Evolutionary conservation across 2,113 vertebrate genomes (phyloP).

Genomic region (Zeus faber): DNA sequence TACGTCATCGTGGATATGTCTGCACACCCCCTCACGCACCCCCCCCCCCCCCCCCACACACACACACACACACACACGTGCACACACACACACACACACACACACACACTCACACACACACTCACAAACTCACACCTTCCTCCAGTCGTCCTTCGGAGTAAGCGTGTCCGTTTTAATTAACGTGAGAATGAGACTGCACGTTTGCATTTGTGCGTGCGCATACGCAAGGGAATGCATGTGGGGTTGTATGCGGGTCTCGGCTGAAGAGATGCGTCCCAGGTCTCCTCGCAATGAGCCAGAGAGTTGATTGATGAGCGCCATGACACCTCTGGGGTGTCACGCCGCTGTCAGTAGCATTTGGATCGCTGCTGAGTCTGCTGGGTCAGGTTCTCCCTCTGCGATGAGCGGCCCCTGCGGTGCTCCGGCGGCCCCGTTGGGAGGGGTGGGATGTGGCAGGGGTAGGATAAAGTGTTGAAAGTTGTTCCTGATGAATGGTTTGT

Average conservation of each 20-base stretch:
- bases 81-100: too few relatives aligned
- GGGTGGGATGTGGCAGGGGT: too few relatives aligned
- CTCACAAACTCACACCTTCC: too few relatives aligned
- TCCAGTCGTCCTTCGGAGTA: too few relatives aligned
- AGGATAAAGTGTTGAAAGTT: conserved; percentile 63
- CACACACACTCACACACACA: too few relatives aligned
- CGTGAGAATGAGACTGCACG: not conserved
- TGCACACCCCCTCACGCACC: too few relatives aligned
- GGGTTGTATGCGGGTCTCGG: conserved; percentile 4
- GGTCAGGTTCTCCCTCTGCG: not conserved
- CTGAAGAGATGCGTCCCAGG: not conserved
- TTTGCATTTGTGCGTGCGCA: not conserved
- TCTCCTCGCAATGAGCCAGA: conserved; percentile 14
- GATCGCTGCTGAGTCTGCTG: not conserved
- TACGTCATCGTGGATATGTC: too few relatives aligned
- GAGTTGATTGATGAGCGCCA: conserved; percentile 37
- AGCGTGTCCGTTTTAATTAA: too few relatives aligned
- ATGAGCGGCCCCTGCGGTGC: too few relatives aligned
- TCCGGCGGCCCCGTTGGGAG: too few relatives aligned
- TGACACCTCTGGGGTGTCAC: conserved; percentile 43
- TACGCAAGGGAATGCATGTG: not conserved
- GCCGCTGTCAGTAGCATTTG: conserved; percentile 34
- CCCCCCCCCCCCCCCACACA: too few relatives aligned
- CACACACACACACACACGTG: too few relatives aligned
- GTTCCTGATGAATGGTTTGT: conserved; percentile 38